Base-by-base conservation (phyloP, 1,140 invertebrate genomes). In the Hyphantria cunea region DNA sequence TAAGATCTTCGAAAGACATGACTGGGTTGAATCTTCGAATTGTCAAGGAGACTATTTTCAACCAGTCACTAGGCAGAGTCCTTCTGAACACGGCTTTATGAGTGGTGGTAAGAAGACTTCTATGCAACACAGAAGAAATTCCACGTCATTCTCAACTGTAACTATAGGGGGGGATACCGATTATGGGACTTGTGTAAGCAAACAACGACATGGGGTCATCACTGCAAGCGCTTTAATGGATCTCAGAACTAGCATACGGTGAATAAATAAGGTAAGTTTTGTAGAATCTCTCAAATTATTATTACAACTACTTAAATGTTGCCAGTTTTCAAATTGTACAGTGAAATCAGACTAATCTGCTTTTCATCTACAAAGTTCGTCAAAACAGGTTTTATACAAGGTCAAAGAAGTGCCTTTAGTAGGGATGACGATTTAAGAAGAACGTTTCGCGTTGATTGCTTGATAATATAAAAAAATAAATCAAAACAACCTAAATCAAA, bases 211-310 rank as follows among this genome's bases (percentile, higher is more conserved):
- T 66, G 90, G 88, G 0, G 84, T 91, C 0, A 91, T 91, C 3
- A 90, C 90, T 0, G 90, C 88, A 0, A 91, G 88, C 62, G 90
- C 90, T 5, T 54, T 91, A 5, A 89, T 91, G 82, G 90, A 91
- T 58, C 56, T 91, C 0, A 74, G 86, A 39, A 89, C 88, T 9
- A 90, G 87, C 62, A 90, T 91, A 58, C 85, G 87, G 67, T 91
- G 77, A 82, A 44, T 50, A 34, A 31, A n/a, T 44, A 33, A 58
- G 34, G 44, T 39, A 58, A 37, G 42, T 25, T 12, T 12, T 49
- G 37, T 39, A 13, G 41, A 66, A 61, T 69, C 47, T 69, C 54
- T 11, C 37, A 11, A 58, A 48, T 37, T 47, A 17, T 55, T 44
- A n/a, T 44, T 44, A 6, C 6, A 6, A 44, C 10, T 44, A 10